Base-by-base conservation (phyloP, 53 echinoderm and acorn worm species). In the Crossaster papposus region DNA sequence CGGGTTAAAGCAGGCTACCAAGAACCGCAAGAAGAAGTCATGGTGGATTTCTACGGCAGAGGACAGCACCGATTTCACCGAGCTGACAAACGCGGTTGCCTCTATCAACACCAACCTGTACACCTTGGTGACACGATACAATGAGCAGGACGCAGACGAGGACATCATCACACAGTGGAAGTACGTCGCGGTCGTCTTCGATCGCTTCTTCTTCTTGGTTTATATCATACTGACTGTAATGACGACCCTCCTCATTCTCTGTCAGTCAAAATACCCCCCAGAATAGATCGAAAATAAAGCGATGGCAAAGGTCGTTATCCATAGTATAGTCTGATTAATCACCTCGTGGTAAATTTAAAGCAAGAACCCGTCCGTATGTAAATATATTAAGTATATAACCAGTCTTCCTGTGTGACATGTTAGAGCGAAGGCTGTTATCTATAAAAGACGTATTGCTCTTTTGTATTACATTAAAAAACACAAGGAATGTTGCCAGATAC, bases 161-260 rank as follows among this genome's bases (percentile, higher is more conserved):
- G 91, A 89, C 18, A 71, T 96, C 30, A 51, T 91, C 65, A 91
- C 79, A 14, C 94, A 94, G 83, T 96, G 96, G 96, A 94, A 96
- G 80, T 91, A 91, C 33, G 89, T 94, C 14, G 96, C 96, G 0
- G 68, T 91, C 36, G 96, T 96, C 22, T 78, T 96, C 32, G 96
- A 96, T 91, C 90, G 96, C 23, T 54, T 93, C 87, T 94, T 94
- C 38, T 37, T 94, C 63, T 86, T 88, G 80, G 32, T 94, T 12
- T 96, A 93, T 51, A 30, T 94, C 3, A 0, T 91, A 24, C 53
- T 84, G 6, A 91, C 94, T 7, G 54, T 71, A 26, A 76, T 81
- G 35, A 73, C 85, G 36, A 93, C 96, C 31, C 17, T 89, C 7
- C 82, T 85, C 65, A 94, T 96, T 26, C 44, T 96, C 1, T 83